Base-by-base conservation (phyloP, 2,113 vertebrate species). In the Hippopotamus amphibius region DNA sequence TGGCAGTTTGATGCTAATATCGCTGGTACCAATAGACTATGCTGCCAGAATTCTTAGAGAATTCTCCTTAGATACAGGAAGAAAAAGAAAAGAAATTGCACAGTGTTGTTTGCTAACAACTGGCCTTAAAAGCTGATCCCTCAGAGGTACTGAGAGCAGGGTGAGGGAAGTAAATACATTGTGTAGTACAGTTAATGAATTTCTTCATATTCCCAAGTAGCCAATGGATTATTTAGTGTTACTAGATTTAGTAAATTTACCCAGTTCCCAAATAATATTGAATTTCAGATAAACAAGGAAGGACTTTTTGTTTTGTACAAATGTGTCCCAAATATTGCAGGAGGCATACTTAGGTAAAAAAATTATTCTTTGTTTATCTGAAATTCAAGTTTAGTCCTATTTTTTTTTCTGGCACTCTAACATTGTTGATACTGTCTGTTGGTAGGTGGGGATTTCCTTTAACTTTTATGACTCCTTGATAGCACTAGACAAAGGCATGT, bases 401-500 rank as follows among this genome's bases (percentile, higher is more conserved):
- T 28, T 92, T 91, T 96, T 94, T 82, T 37, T 24, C 66, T 72
- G 68, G 55, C 30, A 92, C 15, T 0, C 33, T 86, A 30, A 14
- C 61, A 80, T 82, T 57, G 61, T 55, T 89, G 68, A 87, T 88
- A 11, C 37, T 90, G 26, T 69, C 72, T 90, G 19, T 82, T 88
- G 65, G 84, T 10, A 90, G 69, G 48, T 55, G 50, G 19, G 3
- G 28, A 80, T 96, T 97, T 96, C 69, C 82, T 87, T 94, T 88
- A 91, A 93, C 72, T 81, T 76, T 79, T 92, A 82, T 74, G 61
- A 53, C 55, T 92, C 37, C 80, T 81, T 48, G 15, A 79, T 88
- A 84, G 50, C 41, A 53, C 55, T 55, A 48, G 74, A 87, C 66
- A 95, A 96, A 93, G 50, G 68, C 43, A 80, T 91, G 68, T 80